Evolutionary conservation across 2,113 vertebrate species (phyloP), one percentile per base, ranked within the genome.

Genomic region (Cygnus atratus): DNA sequence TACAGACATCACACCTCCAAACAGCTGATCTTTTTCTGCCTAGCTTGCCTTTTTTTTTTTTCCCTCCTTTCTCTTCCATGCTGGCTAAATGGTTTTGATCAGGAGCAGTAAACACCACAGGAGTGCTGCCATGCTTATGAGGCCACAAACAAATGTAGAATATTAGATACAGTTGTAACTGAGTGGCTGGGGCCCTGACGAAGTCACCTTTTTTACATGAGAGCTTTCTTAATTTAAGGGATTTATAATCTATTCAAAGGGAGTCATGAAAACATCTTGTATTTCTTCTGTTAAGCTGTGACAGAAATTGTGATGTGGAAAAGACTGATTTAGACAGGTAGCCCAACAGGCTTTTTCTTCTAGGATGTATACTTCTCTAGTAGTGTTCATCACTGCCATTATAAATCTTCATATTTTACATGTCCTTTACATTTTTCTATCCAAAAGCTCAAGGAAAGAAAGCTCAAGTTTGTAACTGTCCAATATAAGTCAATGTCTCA

Each of bases 1-100:
- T 94, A 84, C 50, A 95, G 41, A 91, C 73, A 95, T 96, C 86
- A 93, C 95, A 97, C 96, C 88, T 96, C 84, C 78, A 80, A 93
- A 94, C 96, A 96, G 96, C 96, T 97, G 95, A 96, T 94, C 62
- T 92, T 96, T 97, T 94, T 96, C 96, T 93, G 86, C 41, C 77
- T 76, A 91, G 89, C 86, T 93, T 92, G 43, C 41, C 63, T 70
- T 75, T 71, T 70, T 62, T 43, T 37, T 57, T 57, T 18, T 55
- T 15, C 3, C 46, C 20, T 48, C 46, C 3, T 46, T 19, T 7
- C 25, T 59, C 50, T 90, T 87, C 62, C 28, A 72, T 5, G 2
- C 74, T 82, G 54, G 70, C 62, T 95, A 81, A 74, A 94, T 79
- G 87, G 35, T 94, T 95, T 95, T 96, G 81, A 96, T 95, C 96